These are phyloP conservation scores for Microcebus murinus DNA, from an alignment of 2,113 vertebrate genomes.

Conservation along the genomic window DNA sequence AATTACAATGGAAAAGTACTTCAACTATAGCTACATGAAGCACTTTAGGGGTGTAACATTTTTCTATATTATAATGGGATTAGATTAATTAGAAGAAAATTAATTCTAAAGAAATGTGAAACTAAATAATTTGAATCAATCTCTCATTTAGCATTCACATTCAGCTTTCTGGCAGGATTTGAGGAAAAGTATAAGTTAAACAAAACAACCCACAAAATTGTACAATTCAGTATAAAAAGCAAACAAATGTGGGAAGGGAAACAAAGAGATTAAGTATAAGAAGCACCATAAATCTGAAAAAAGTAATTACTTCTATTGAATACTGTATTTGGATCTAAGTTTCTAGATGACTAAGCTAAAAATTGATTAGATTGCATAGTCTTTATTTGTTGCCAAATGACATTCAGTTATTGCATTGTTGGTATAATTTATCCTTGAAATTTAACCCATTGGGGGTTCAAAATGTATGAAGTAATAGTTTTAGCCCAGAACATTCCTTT, in stretches of 20 bases:
- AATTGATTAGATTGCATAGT: slow-evolving; percentile 5
- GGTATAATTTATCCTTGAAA: background rate
- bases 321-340: slow-evolving; percentile 22
- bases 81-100: slow-evolving; percentile 39
- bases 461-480: background rate
- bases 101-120: slow-evolving; percentile 52
- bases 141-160: background rate
- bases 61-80: slow-evolving; percentile 50
- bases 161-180: slow-evolving; percentile 35
- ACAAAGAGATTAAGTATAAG: slow-evolving; percentile 28
- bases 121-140: slow-evolving; percentile 34
- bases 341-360: slow-evolving; percentile 35
- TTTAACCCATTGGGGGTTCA: slow-evolving; percentile 37
- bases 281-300: slow-evolving; percentile 31
- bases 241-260: slow-evolving; percentile 17
- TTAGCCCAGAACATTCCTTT: background rate
- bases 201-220: slow-evolving; percentile 51
- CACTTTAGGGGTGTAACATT: slow-evolving; percentile 6
- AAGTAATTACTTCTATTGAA: slow-evolving; percentile 61
- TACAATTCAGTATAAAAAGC: slow-evolving; percentile 29
- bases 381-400: slow-evolving; percentile 44
- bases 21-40: background rate
- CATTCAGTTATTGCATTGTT: background rate
- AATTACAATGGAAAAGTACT: slow-evolving; percentile 30
- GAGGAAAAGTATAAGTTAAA: slow-evolving; percentile 62